phyloP scores from a whole-genome alignment of 1,140 invertebrate species.

The Drosophila athabasca region DNA sequence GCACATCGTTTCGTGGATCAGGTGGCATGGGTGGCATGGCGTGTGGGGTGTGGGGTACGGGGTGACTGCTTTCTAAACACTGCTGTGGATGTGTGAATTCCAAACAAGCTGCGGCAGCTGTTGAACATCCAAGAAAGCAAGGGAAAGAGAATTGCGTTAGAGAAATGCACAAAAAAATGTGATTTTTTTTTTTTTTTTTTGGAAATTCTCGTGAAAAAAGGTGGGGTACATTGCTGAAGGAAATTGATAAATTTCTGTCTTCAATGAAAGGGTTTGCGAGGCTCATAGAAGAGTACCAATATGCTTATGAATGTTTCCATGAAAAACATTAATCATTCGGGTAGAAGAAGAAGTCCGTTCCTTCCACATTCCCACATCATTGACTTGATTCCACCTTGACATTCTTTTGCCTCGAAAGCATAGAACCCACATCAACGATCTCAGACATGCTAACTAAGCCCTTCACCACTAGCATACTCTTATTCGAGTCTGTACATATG shows the following conservation, averaged over 20 bases:
- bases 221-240: background rate
- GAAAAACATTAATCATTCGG: constrained; percentile 28
- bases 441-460: constrained; percentile 52
- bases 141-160: background rate
- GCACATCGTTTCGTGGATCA: constrained; percentile 45
- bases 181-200: constrained; percentile 3
- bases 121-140: constrained; percentile 18
- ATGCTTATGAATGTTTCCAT: background rate
- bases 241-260: background rate
- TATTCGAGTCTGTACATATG: background rate
- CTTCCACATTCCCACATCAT: constrained; percentile 23
- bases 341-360: background rate
- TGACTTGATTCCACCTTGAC: constrained; percentile 40
- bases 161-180: constrained; percentile 11
- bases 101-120: constrained; percentile 70
- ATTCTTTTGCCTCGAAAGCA: constrained; percentile 24
- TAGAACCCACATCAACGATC: constrained; percentile 43
- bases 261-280: background rate
- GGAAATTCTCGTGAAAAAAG: background rate
- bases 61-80: constrained; percentile 39
- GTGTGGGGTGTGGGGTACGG: constrained; percentile 5
- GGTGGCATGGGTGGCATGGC: constrained; percentile 10
- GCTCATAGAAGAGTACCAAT: background rate
- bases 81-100: constrained; percentile 66
- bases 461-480: constrained; percentile 11